Evolutionary conservation across 2,888 invertebrate genomes (phyloP).

Genomic region (Lepidochrysops patricia): DNA sequence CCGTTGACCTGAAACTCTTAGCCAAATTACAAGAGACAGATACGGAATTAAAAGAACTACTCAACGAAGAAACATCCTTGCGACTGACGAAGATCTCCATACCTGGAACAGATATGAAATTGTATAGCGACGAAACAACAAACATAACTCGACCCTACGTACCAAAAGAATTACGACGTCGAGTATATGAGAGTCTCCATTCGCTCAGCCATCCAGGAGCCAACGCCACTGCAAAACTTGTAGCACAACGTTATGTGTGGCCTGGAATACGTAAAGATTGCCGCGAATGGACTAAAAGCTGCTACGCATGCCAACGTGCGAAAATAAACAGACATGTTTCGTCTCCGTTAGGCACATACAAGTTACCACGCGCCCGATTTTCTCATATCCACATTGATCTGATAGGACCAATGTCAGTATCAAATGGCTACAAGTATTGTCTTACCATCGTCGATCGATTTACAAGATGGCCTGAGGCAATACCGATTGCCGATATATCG

Average conservation of each 20-base stretch:
- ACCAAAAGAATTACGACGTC: background rate
- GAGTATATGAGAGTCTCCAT: background rate
- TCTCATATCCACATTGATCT: conserved; percentile 29
- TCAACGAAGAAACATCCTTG: too few species aligned
- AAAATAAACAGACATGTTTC: conserved; percentile 34
- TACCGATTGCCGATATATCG: conserved; percentile 36
- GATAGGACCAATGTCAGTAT: conserved; percentile 26
- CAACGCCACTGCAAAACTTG: background rate
- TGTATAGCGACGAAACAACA: background rate
- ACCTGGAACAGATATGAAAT: background rate
- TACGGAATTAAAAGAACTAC: too few species aligned
- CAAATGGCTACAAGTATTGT: conserved; percentile 24
- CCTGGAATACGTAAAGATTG: background rate
- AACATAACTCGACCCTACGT: background rate
- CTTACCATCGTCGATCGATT: conserved; percentile 30
- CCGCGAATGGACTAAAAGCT: background rate
- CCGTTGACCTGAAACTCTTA: background rate
- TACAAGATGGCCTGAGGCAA: conserved; percentile 38
- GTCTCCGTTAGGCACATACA: conserved; percentile 28
- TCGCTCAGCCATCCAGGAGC: background rate
- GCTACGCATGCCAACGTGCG: conserved; percentile 31
- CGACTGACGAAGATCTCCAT: background rate
- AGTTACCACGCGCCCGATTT: conserved; percentile 24
- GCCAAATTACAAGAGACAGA: background rate
- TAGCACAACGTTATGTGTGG: background rate